Base-by-base conservation (phyloP, 2,797 vertebrate genomes). In the Hemibagrus guttatus region DNA sequence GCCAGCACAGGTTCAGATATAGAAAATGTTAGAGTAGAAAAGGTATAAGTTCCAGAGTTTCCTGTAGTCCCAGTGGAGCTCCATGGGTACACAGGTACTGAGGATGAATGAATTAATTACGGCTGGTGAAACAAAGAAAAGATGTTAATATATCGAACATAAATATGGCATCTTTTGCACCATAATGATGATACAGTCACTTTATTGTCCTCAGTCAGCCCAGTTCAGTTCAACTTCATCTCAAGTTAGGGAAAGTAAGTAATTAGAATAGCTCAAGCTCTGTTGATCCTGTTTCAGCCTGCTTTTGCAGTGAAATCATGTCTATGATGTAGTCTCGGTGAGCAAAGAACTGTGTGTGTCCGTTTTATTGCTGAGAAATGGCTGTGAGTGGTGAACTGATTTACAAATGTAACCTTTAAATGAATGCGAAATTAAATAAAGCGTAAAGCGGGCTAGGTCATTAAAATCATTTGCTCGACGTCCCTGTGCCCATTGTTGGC, bases 351-450 rank as follows among this genome's bases (percentile, higher is more conserved):
- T 63, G 35, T 59, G 58, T 9, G 11, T 42, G 23, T 42, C 58
- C 19, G 42, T 31, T 82, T 23, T 82, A 68, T 68, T 52, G 21
- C 42, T 19, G 39, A 63, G n/a, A 28, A 28, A 81, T 81, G 26
- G 17, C 42, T 66, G 39, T 23, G 46, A 54, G 63, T 17, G 68
- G n/a, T 68, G n/a, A 35, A 68, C 63, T 35, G 81, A 68, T 82
- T 68, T 68, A 54, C 46, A 66, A 68, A 23, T 66, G n/a, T 68
- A 68, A 23, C 63, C 28, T 83, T 68, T 54, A 83, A 83, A 83
- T 54, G 6, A 35, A 68, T 66, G n/a, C 54, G 64, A 69, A 54
- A 54, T 69, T 56, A 52, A 54, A 56, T 54, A 35, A 52, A 68
- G 42, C 16, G 52, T 42, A 66, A 52, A 28, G 26, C 4, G 46